Evolutionary conservation across 2,797 vertebrate species (phyloP).

Genomic region (Epinephelus coioides): DNA sequence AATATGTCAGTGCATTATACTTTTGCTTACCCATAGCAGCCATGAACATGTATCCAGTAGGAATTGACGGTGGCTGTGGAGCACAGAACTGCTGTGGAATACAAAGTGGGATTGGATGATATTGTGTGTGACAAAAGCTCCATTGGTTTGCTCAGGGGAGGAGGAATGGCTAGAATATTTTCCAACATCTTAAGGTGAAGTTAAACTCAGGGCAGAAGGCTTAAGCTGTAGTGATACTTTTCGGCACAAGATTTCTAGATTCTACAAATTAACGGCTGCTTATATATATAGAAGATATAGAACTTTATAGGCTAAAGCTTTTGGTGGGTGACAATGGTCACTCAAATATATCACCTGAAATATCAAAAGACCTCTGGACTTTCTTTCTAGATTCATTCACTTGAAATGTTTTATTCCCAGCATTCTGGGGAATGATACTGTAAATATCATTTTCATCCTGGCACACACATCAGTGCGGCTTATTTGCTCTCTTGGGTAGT

Average conservation of each 20-base stretch:
- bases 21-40: background rate
- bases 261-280: too few species aligned
- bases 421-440: slow-evolving; percentile 10
- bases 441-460: slow-evolving; percentile 27
- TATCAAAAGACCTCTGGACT: too few species aligned
- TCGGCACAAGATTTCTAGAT: too few species aligned
- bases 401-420: slow-evolving; percentile 3
- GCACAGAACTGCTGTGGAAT: background rate
- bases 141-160: background rate
- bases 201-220: slow-evolving; percentile 1
- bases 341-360: background rate
- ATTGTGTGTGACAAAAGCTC: background rate
- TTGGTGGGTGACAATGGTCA: too few species aligned
- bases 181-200: background rate
- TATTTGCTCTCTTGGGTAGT: slow-evolving; percentile 24
- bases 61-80: background rate
- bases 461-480: slow-evolving; percentile 22
- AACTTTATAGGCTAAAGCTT: too few species aligned
- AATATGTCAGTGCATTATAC: background rate
- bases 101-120: background rate
- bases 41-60: background rate
- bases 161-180: background rate
- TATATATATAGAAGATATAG: too few species aligned
- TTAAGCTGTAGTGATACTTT: too few species aligned
- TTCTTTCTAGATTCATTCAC: background rate